Percentiles rank a stretch among this genome's conserved stretches.
Evolutionary conservation across 2,113 vertebrate species (phyloP).

Genomic region (Epinephelus cyanopodus): DNA sequence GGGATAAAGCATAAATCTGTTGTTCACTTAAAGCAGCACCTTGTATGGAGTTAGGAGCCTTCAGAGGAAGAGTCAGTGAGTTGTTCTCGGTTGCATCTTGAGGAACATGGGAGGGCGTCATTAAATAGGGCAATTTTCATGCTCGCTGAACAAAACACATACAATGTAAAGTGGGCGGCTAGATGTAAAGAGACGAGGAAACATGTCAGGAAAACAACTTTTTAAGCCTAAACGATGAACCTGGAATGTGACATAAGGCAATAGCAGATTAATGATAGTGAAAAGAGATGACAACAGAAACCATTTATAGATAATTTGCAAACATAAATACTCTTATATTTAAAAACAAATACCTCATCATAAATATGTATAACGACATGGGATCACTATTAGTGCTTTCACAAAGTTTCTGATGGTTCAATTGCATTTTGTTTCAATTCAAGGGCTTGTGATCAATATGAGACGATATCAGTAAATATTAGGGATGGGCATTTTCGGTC

Average conservation of each 20-base stretch:
- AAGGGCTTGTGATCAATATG: no score
- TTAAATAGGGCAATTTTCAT: slow-evolving; percentile 83
- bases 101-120: slow-evolving; percentile 37
- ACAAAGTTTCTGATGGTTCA: no score
- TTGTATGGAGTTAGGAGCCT: slow-evolving; percentile 14
- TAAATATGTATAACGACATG: no score
- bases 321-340: neutral
- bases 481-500: no score
- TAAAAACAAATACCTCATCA: no score
- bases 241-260: neutral
- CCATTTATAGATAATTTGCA: neutral
- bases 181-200: slow-evolving; percentile 66
- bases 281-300: neutral
- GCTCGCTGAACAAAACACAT: slow-evolving; percentile 74
- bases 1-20: slow-evolving; percentile 27
- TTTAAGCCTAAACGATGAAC: slow-evolving; percentile 11
- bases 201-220: slow-evolving; percentile 68
- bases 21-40: slow-evolving; percentile 50
- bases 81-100: slow-evolving; percentile 48
- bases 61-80: slow-evolving; percentile 42
- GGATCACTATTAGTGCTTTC: no score
- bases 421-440: no score
- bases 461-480: no score
- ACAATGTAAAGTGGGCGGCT: slow-evolving; percentile 61
- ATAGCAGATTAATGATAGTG: neutral